Evolutionary conservation across 2,888 invertebrate genomes (phyloP).

Genomic region (Lycophotia porphyrea): DNA sequence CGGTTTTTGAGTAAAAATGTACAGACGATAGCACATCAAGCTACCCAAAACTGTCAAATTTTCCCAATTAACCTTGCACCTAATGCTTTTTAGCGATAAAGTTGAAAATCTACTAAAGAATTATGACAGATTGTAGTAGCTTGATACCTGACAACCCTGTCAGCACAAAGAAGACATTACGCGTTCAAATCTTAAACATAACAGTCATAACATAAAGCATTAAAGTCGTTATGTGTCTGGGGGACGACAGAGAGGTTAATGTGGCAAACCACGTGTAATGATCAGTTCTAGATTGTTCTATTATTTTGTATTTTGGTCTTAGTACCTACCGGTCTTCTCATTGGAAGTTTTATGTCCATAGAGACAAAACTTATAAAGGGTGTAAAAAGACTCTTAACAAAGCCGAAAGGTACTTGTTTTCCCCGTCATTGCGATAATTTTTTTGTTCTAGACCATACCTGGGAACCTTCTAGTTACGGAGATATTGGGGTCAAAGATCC

Average conservation of each 20-base stretch:
- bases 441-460: too few relatives aligned
- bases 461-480: too few relatives aligned
- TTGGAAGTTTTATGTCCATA: neutral
- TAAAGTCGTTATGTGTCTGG: conserved; percentile 28
- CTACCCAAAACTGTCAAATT: too few relatives aligned
- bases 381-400: too few relatives aligned
- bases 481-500: too few relatives aligned
- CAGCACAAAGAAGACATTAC: neutral
- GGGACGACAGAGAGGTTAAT: conserved; percentile 18
- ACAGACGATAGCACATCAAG: too few relatives aligned
- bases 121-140: too few relatives aligned
- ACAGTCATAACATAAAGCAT: conserved; percentile 22
- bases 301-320: neutral
- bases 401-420: too few relatives aligned
- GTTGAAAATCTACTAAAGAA: too few relatives aligned
- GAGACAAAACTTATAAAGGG: neutral
- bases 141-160: conserved; percentile 25
- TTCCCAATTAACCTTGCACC: too few relatives aligned
- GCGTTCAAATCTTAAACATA: conserved; percentile 6
- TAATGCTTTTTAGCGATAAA: too few relatives aligned
- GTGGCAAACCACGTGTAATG: neutral
- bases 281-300: neutral
- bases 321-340: neutral
- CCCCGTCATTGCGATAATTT: too few relatives aligned
- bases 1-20: neutral